Evolutionary conservation across 92 coral and sea anemone genomes (phyloP), one percentile per base, ranked within the genome.

Genomic region (Parazoanthus atlanticus): DNA sequence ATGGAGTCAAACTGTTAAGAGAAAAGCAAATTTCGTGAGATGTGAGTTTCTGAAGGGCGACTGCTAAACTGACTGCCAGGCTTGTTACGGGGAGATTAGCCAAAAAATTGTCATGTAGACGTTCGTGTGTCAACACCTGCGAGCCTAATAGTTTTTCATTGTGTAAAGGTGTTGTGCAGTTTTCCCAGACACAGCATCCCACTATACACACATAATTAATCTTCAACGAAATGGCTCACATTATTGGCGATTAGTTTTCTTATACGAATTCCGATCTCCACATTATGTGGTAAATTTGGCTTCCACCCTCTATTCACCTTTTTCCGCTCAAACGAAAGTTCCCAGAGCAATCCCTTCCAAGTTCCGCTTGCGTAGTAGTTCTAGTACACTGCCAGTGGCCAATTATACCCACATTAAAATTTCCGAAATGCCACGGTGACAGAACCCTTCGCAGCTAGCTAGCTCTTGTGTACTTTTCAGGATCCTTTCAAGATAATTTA

Each of bases 141-240:
- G 43, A 77, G 49, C 79, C 65, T 85, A 79, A 89, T 89, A 73
- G 88, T 89, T 89, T 89, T 86, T 78, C 73, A 88, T 91, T 91
- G 91, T 86, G 87, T 84, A 78, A 47, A 84, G 78, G 61, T 84
- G 87, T 84, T 49, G 65, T 19, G 29, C 87, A 72, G 34, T 46
- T 15, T 82, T 34, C 32, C 9, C 86, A 82, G 86, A 65, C 86
- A 64, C 41, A 80, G 54, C 82, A 25, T 64, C 75, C 76, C 65
- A 65, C 34, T 64, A 40, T 78, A 84, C 87, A 84, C 66, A 25
- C 58, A 26, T 46, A 16, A 36, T 58, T 82, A 70, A 84, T 84
- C 87, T 70, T 84, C 41, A 21, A 70, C 67, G 87, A 77, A 84
- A 70, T 29, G 87, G 54, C 41, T 47, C 65, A 21, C 6, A 84